Conservation (phyloP, 2,888 invertebrate genomes). For the Lepeophtheirus nordmannii region DNA sequence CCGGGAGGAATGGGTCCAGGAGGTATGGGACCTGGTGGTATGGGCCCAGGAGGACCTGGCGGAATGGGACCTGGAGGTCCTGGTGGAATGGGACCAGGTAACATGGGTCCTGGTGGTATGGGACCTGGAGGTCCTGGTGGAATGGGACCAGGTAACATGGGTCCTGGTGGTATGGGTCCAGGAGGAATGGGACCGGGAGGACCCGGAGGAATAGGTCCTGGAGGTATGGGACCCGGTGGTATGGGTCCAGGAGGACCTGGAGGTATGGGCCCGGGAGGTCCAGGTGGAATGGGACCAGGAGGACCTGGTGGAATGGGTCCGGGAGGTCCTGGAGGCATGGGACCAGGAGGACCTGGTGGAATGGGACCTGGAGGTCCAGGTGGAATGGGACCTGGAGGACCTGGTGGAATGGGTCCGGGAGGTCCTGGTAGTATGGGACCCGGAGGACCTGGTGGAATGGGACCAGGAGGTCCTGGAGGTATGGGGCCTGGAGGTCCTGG, state of each 20-base stretch:
- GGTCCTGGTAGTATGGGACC: conserved; percentile 17
- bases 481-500: conserved; percentile 20
- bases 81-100: conserved; percentile 33
- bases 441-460: conserved; percentile 15
- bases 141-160: conserved; percentile 24
- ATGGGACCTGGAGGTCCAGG: conserved; percentile 18
- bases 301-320: conserved; percentile 29
- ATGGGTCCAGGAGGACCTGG: conserved; percentile 5
- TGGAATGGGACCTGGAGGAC: too few relatives aligned
- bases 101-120: conserved; percentile 30
- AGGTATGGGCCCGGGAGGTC: conserved; percentile 16
- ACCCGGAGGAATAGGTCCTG: conserved; percentile 34
- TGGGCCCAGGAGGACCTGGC: background rate
- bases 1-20: conserved; percentile 37
- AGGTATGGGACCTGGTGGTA: conserved; percentile 31
- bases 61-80: conserved; percentile 43
- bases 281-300: conserved; percentile 24
- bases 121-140: too few relatives aligned
- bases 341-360: conserved; percentile 24
- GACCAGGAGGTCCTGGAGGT: conserved; percentile 5
- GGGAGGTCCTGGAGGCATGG: conserved; percentile 29
- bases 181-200: conserved; percentile 36
- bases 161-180: conserved; percentile 23
- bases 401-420: conserved; percentile 1
- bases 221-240: conserved; percentile 26